phyloP scores from a whole-genome alignment of 2,797 vertebrate species.

The Artibeus lituratus region DNA sequence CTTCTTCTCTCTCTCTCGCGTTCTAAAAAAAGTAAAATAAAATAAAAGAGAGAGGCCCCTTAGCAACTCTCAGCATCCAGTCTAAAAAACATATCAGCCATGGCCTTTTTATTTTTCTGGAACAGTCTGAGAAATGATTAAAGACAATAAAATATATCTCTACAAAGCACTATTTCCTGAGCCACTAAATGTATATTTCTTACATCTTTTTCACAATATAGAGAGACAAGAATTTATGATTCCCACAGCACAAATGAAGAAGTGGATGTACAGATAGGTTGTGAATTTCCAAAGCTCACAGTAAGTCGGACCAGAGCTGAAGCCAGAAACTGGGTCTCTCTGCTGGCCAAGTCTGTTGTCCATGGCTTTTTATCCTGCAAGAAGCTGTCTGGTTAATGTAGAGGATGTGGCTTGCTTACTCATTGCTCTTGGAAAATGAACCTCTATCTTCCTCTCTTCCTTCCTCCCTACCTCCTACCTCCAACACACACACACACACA shows the following conservation, averaged over 20 bases:
- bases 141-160: not conserved
- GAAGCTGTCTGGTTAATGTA: not conserved
- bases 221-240: not conserved
- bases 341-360: not conserved
- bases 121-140: conserved; percentile 10
- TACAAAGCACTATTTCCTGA: conserved; percentile 12
- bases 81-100: not conserved
- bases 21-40: not conserved
- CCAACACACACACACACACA: not conserved
- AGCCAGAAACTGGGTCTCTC: conserved; percentile 8
- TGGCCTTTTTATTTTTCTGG: not conserved
- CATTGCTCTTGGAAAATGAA: conserved; percentile 23
- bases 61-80: not conserved
- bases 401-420: conserved; percentile 21
- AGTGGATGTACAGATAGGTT: not conserved
- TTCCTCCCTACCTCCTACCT: not conserved
- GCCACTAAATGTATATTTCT: conserved; percentile 1
- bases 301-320: not conserved
- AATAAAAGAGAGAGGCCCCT: not conserved
- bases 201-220: not conserved
- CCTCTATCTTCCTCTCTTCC: conserved; percentile 26
- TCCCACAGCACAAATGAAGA: conserved; percentile 18
- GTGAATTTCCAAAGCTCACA: conserved; percentile 44
- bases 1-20: not conserved
- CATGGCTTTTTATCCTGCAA: not conserved